Evolutionary conservation across 2,113 vertebrate species (phyloP), one percentile per base, ranked within the genome.

Genomic region (Verasper variegatus): DNA sequence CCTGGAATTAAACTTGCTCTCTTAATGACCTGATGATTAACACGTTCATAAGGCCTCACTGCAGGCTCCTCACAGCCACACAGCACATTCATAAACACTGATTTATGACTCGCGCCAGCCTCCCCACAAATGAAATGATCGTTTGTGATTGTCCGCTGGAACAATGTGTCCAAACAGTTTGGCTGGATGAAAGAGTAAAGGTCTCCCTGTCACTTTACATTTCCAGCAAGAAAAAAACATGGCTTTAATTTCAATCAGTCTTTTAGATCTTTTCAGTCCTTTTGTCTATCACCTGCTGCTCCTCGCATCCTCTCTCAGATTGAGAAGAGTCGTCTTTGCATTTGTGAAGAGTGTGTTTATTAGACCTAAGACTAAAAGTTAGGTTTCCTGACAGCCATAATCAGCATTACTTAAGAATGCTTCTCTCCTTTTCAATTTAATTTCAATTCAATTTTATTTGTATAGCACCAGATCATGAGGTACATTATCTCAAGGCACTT

Each of bases 11-110:
- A 87, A 85, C 55, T 63, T 56, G 66, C 72, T 83, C 71, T 67
- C 78, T 71, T 73, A 82, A 85, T 89, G 80, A 85, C 62, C 68
- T 74, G 51, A 80, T 84, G 84, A 86, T 85, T 78, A 83, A 89
- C 72, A 67, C 80, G 40, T 83, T 79, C 69, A 70, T 63, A 74
- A 71, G 69, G 51, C 56, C 66, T 76, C 72, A n/a, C 72, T 68
- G 69, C 69, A 56, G 74, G 66, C 85, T 69, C 57, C 77, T 67
- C 1, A 21, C 52, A 68, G 68, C 67, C 23, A n/a, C 69, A 45
- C 17, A 35, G 73, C 42, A 56, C 65, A 40, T 71, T 79, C 63
- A 86, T 82, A 85, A 83, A 87, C 63, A 78, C 56, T 67, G 74
- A 89, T 86, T 85, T 71, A 70, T 78, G 67, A 81, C 47, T 76